Base-by-base conservation (phyloP, 2,797 vertebrate species). In the Chaunax sp. region DNA sequence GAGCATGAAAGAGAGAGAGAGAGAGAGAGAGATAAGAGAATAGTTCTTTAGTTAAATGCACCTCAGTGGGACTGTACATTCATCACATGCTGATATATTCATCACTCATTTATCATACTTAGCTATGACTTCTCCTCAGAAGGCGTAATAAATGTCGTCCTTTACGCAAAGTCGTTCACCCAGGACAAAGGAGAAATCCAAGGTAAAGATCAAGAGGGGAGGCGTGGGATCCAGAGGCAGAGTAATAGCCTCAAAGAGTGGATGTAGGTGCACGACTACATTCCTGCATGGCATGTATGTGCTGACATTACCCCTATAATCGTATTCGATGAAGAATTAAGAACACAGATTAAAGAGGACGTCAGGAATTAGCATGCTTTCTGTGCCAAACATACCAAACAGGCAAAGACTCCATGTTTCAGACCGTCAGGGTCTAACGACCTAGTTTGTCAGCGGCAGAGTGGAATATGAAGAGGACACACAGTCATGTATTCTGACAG, bases 81-180 rank as follows among this genome's bases (percentile, higher is more conserved):
- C 72, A 88, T 91, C 86, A 83, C 37, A 46, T 35, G 3, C 62
- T 50, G 83, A 87, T 89, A 81, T 77, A 88, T 83, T 83, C 85
- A 84, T 86, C 80, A 83, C 43, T 85, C 84, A 65, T 91, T 91
- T 72, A 83, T 92, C 89, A 89, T 82, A 88, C 87, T 91, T 90
- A 89, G 82, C 63, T 50, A 16, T 0, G 9, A 71, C 75, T 33
- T 80, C 82, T 82, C 69, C 82, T 76, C 55, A 68, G 59, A 77
- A 70, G 67, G 53, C 55, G 75, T 87, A 84, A 87, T 81, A 80
- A 82, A 90, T 87, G 76, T 18, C 19, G 78, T 81, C 86, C 85
- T 85, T 82, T 76, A 55, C 54, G 61, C 83, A 86, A 90, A 84
- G 80, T 90, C 73, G 62, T 79, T 79, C 75, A 89, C 78, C 81